A percentile compares a stretch with the other conserved stretches of the same genome.
phyloP scores from a whole-genome alignment of 2,888 invertebrate species.

The Drosophila mimica region DNA sequence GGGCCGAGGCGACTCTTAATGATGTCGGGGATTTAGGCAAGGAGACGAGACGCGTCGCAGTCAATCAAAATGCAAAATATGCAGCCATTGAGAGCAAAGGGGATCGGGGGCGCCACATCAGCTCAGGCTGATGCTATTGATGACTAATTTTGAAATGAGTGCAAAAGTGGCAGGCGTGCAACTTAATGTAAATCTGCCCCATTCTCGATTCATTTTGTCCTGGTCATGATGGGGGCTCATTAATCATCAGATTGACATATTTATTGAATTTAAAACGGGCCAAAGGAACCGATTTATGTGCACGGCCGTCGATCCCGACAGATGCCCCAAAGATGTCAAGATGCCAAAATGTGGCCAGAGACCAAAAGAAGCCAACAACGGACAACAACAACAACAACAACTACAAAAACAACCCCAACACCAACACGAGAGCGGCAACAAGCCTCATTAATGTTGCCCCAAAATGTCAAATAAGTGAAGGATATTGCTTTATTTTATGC shows the following conservation, averaged over 20 bases:
- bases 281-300: slow-evolving; percentile 1
- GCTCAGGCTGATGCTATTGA: slow-evolving; percentile 24
- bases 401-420: slow-evolving; percentile 12
- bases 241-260: slow-evolving; percentile 60
- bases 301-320: slow-evolving; percentile 9
- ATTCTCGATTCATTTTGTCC: slow-evolving; percentile 35
- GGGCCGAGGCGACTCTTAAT: slow-evolving; percentile 49
- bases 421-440: slow-evolving; percentile 30
- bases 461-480: slow-evolving; percentile 79
- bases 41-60: slow-evolving; percentile 22
- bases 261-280: slow-evolving; percentile 60
- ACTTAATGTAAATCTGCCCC: slow-evolving; percentile 36
- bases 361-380: slow-evolving; percentile 26
- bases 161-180: neutral
- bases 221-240: slow-evolving; percentile 31
- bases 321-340: slow-evolving; percentile 29
- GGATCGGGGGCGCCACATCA: neutral
- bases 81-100: slow-evolving; percentile 22
- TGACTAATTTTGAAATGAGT: slow-evolving; percentile 46
- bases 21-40: slow-evolving; percentile 65
- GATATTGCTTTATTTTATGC: slow-evolving; percentile 78
- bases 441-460: slow-evolving; percentile 66
- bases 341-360: slow-evolving; percentile 22
- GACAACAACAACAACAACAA: slow-evolving; percentile 8
- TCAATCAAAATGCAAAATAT: slow-evolving; percentile 65